These are phyloP conservation scores for Sorex fumeus DNA, from an alignment of 2,113 vertebrate genomes.

Conservation along the genomic window DNA sequence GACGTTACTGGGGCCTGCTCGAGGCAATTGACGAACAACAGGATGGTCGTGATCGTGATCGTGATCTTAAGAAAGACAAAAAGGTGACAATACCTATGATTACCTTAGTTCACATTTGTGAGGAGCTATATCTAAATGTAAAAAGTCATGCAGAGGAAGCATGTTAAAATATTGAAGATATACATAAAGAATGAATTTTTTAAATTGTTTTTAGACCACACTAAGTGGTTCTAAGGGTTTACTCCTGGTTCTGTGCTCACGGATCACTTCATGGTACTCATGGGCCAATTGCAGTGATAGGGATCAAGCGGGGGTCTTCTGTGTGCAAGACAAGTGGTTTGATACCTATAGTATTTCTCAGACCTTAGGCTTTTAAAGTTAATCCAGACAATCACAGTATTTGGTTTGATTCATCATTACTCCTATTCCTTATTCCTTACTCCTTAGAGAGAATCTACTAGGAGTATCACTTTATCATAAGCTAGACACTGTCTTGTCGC, in stretches of 20 bases:
- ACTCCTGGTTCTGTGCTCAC: too few relatives aligned
- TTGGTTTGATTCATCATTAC: neutral
- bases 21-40: too few relatives aligned
- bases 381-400: neutral
- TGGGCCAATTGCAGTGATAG: too few relatives aligned
- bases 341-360: too few relatives aligned
- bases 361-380: neutral
- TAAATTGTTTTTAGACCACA: too few relatives aligned
- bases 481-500: too few relatives aligned
- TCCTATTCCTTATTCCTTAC: neutral
- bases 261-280: too few relatives aligned
- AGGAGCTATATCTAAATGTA: neutral
- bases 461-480: neutral
- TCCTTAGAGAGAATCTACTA: conserved; percentile 29
- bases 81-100: neutral
- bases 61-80: neutral
- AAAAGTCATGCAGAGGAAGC: neutral
- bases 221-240: too few relatives aligned
- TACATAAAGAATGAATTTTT: neutral
- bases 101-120: neutral
- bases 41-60: too few relatives aligned
- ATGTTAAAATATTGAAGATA: neutral
- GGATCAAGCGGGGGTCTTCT: too few relatives aligned
- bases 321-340: too few relatives aligned
- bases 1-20: too few relatives aligned